Conservation (phyloP, 2,888 invertebrate genomes). For the Strigamia crassipes region DNA sequence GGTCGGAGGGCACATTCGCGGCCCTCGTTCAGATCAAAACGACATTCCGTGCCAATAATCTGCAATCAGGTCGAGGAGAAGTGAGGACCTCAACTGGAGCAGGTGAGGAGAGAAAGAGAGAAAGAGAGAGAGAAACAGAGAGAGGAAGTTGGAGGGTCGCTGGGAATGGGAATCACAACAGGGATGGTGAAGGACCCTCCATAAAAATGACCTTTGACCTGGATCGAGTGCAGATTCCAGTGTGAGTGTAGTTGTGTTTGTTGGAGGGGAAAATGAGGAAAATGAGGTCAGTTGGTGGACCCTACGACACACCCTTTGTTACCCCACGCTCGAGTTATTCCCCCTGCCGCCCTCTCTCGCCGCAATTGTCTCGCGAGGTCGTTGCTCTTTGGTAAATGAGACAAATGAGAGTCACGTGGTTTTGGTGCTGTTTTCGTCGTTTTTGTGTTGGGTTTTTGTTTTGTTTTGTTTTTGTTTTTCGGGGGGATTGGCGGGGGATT, state of each 20-base stretch:
- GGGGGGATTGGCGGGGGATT: no score
- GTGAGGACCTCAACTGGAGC: neutral
- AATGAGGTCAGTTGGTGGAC: no score
- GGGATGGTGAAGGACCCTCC: neutral
- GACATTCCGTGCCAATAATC: slow-evolving; percentile 15
- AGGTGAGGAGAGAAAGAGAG: neutral
- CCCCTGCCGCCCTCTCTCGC: no score
- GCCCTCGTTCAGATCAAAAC: neutral
- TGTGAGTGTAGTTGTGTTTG: no score
- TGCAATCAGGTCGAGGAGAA: neutral
- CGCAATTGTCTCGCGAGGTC: no score
- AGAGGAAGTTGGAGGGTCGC: neutral
- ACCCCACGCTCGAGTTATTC: no score
- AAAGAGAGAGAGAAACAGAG: no score
- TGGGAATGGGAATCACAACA: neutral
- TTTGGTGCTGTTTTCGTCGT: neutral
- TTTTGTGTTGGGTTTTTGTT: neutral
- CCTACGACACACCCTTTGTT: no score
- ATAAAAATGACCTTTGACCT: neutral
- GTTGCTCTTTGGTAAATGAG: no score
- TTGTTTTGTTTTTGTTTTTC: neutral
- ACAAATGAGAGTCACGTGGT: neutral
- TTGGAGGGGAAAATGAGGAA: no score
- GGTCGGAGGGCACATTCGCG: neutral
- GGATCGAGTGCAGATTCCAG: no score